These are phyloP conservation scores for Nezara viridula DNA, from an alignment of 2,888 invertebrate genomes.

Conservation along the genomic window DNA sequence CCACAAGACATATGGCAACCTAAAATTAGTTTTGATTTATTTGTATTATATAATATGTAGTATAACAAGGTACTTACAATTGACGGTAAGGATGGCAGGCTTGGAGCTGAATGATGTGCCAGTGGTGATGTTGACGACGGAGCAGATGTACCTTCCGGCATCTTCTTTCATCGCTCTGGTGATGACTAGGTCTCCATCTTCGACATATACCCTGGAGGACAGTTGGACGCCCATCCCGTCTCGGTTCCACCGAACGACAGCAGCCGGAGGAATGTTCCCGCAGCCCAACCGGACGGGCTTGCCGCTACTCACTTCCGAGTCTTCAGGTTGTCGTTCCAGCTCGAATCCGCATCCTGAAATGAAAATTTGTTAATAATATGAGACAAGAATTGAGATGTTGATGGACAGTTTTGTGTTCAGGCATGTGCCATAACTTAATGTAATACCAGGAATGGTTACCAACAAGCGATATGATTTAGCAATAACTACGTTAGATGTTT, in stretches of 20 bases:
- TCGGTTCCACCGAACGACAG: conserved; percentile 61
- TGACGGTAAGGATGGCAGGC: conserved; percentile 60
- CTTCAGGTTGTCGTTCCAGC: conserved; percentile 42
- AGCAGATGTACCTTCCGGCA: conserved; percentile 62
- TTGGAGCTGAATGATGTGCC: conserved; percentile 58
- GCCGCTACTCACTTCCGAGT: conserved; percentile 30
- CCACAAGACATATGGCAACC: too few relatives aligned
- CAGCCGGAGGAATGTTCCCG: conserved; percentile 51
- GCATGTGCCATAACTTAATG: background rate
- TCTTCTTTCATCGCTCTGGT: conserved; percentile 61
- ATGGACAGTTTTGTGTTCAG: too few relatives aligned
- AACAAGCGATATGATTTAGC: background rate
- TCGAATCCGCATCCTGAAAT: conserved; percentile 39
- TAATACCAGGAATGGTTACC: background rate
- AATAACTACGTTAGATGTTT: background rate
- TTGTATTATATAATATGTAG: background rate
- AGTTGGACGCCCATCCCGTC: conserved; percentile 57
- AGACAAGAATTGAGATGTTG: background rate
- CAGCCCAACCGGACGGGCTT: conserved; percentile 45
- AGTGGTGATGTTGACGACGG: conserved; percentile 58
- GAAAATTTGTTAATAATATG: background rate
- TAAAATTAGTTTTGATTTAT: too few relatives aligned
- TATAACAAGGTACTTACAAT: conserved; percentile 58
- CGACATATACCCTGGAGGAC: conserved; percentile 60
- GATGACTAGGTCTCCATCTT: conserved; percentile 61